Evolutionary conservation across 2,113 vertebrate species (phyloP).

Genomic region (Brachyhypopomus gauderio): DNA sequence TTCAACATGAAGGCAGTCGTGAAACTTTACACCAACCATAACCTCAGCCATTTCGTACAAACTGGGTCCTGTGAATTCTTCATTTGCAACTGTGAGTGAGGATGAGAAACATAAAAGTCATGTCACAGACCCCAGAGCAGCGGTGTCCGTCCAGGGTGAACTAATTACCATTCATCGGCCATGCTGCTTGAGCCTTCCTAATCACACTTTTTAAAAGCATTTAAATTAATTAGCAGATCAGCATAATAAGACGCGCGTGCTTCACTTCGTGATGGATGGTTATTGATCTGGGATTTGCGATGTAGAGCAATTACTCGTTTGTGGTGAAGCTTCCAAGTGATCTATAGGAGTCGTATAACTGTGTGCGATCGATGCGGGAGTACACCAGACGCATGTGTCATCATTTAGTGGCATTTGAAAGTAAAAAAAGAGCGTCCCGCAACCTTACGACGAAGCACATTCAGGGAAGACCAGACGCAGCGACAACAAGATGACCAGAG

Average conservation of each 20-base stretch:
- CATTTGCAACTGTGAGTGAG: too few relatives aligned
- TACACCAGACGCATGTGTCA: slow-evolving; percentile 50
- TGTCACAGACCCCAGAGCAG: too few relatives aligned
- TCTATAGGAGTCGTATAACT: slow-evolving; percentile 42
- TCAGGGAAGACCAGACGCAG: slow-evolving; percentile 24
- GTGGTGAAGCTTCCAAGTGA: slow-evolving; percentile 20
- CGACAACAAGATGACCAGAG: slow-evolving; percentile 29
- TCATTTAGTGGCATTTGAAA: slow-evolving; percentile 29
- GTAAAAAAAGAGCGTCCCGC: slow-evolving; percentile 15
- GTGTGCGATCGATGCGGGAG: slow-evolving; percentile 52
- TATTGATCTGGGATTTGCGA: slow-evolving; percentile 54
- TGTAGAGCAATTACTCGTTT: slow-evolving; percentile 35
- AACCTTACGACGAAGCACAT: slow-evolving; percentile 46
- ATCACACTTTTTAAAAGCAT: neutral
- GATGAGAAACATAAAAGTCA: too few relatives aligned
- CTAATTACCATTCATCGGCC: too few relatives aligned
- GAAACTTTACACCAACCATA: too few relatives aligned
- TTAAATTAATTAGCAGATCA: slow-evolving; percentile 40
- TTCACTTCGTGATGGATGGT: slow-evolving; percentile 50
- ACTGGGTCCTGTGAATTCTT: too few relatives aligned
- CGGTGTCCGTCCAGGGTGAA: too few relatives aligned
- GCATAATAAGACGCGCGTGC: slow-evolving; percentile 14
- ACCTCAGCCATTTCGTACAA: too few relatives aligned
- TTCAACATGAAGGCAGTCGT: too few relatives aligned
- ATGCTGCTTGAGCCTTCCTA: too few relatives aligned